Base-by-base conservation (phyloP, 2,113 vertebrate species). In the Silurus glanis region DNA sequence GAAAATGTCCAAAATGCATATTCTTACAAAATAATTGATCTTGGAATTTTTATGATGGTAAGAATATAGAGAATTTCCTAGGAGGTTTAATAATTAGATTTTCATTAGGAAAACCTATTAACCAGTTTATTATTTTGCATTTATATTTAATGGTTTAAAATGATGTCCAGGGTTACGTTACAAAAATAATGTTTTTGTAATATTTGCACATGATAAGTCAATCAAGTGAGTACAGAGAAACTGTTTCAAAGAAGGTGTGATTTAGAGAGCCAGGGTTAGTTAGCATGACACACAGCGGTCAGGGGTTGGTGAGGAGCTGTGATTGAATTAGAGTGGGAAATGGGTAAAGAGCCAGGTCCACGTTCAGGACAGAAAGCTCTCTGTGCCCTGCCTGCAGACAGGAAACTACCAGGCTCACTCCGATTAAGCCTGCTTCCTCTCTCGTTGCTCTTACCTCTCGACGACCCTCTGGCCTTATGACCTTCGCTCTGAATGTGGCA, bases 401-500 rank as follows among this genome's bases (percentile, higher is more conserved):
- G 94, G 94, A 95, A 95, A 92, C 92, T 94, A 93, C 95, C 94
- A 95, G 94, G 93, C 92, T 95, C 72, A 93, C 91, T 90, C 90
- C 92, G 94, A 95, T 95, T 94, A 94, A 90, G 90, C 91, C 92
- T 93, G 93, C 92, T 95, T 95, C 95, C 94, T 94, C 88, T 94
- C 92, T 90, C 88, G 76, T 89, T 80, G 5, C 85, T 10, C 86
- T 92, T 92, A 90, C 94, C 94, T 95, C 93, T 88, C 84, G 8
- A 88, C 55, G 91, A 95, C 92, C 94, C 90, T 4, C 25, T 89
- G 91, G 91, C 92, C 92, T 88, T n/a, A 75, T 80, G 89, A 94
- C 93, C 92, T 88, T 85, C 19, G 86, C 37, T 81, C 67, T 85
- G 90, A 47, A 90, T 89, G 91, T 94, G 93, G 93, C 89, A 87